Percentiles rank a stretch among this genome's conserved stretches.
phyloP scores from a whole-genome alignment of 2,113 vertebrate genomes.

The Candoia aspera region DNA sequence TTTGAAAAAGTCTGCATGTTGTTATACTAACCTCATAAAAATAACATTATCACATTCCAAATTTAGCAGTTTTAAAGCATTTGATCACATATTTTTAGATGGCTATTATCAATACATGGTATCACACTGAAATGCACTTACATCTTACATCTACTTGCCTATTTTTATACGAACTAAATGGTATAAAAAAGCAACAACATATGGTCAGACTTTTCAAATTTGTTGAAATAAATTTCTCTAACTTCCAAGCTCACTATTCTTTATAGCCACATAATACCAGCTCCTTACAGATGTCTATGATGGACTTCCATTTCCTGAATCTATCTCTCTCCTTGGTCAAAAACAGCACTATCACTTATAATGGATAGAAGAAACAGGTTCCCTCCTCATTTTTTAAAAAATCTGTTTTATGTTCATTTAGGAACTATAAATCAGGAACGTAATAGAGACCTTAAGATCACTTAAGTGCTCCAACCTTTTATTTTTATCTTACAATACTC shows the following conservation, averaged over 20 bases:
- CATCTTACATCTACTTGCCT: slow-evolving; percentile 33
- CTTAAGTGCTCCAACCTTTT: slow-evolving; percentile 49
- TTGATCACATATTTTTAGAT: slow-evolving; percentile 62
- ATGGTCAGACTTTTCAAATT: slow-evolving; percentile 32
- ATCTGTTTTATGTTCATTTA: slow-evolving; percentile 34
- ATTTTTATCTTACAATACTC: slow-evolving; percentile 60
- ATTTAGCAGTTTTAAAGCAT: slow-evolving; percentile 76
- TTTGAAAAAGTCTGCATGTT: slow-evolving; percentile 78
- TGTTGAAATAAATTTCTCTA: not conserved
- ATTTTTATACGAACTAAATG: slow-evolving; percentile 32
- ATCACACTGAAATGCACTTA: slow-evolving; percentile 49
- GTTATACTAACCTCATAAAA: slow-evolving; percentile 84
- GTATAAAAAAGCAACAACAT: slow-evolving; percentile 33
- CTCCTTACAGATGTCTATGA: not conserved
- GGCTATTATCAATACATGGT: slow-evolving; percentile 52
- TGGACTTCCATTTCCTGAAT: not conserved
- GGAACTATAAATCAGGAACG: slow-evolving; percentile 48
- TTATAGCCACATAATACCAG: not conserved
- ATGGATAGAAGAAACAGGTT: not conserved
- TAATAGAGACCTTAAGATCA: slow-evolving; percentile 55
- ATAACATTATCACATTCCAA: slow-evolving; percentile 84
- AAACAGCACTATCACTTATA: not conserved
- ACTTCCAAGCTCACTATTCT: not conserved
- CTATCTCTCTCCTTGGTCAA: not conserved
- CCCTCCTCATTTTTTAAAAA: accelerated